Evolutionary conservation across 2,888 invertebrate genomes (phyloP).

Genomic region (Arge pagana): DNA sequence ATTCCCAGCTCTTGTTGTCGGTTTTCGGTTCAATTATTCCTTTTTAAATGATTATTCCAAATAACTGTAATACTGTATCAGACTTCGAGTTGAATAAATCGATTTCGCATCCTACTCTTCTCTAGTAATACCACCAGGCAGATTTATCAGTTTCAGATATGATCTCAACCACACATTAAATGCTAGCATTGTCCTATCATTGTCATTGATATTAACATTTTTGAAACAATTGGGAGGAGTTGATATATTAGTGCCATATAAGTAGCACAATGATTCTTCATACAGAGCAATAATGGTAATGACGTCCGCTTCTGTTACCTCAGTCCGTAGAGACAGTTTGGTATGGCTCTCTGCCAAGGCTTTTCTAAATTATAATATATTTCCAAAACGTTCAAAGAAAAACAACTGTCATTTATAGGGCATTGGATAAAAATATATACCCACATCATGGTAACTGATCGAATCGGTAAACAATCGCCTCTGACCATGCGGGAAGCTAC

Average conservation of each 20-base stretch:
- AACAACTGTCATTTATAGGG: neutral
- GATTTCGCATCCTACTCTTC: too few species aligned
- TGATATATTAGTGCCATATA: constrained; percentile 22
- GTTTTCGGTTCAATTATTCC: too few species aligned
- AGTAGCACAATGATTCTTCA: constrained; percentile 33
- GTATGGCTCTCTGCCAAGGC: constrained; percentile 45
- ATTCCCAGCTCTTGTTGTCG: too few species aligned
- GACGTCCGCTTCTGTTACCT: constrained; percentile 43
- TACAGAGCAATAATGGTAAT: constrained; percentile 41
- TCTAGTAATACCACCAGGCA: too few species aligned
- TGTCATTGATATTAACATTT: neutral
- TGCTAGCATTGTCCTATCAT: constrained; percentile 20
- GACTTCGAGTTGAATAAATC: too few species aligned
- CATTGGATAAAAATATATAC: constrained; percentile 25
- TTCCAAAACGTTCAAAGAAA: neutral
- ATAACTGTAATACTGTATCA: too few species aligned
- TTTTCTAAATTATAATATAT: constrained; percentile 35
- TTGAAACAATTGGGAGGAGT: constrained; percentile 12
- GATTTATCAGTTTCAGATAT: constrained; percentile 17
- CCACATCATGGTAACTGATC: constrained; percentile 46
- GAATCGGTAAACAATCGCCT: constrained; percentile 49
- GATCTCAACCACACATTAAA: constrained; percentile 27
- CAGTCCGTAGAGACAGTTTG: constrained; percentile 38
- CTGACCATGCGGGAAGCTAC: constrained; percentile 55
- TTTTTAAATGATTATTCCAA: too few species aligned